Evolutionary conservation across 1,140 invertebrate genomes (phyloP).

Genomic region (Plutomurus gul): DNA sequence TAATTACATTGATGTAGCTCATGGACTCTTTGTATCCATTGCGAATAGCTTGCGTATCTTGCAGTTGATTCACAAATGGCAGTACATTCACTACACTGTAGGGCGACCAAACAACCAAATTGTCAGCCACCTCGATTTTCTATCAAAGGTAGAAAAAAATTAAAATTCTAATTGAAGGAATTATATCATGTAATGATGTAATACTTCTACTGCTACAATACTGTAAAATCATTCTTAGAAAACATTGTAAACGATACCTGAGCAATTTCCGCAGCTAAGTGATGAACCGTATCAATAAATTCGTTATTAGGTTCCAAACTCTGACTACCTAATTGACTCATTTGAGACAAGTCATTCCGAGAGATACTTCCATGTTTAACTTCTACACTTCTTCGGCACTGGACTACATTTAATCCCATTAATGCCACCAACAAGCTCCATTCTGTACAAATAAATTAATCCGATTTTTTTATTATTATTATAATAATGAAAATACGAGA

Average conservation of each 20-base stretch:
- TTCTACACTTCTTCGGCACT: background rate
- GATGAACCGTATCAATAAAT: slow-evolving; percentile 40
- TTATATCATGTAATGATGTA: background rate
- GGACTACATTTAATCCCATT: background rate
- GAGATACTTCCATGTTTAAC: background rate
- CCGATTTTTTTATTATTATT: background rate
- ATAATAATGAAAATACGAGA: no score
- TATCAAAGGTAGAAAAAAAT: background rate
- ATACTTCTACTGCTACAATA: background rate
- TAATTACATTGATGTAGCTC: slow-evolving; percentile 29
- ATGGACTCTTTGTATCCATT: slow-evolving; percentile 29
- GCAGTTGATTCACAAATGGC: slow-evolving; percentile 32
- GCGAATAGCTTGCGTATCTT: slow-evolving; percentile 4
- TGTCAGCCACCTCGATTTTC: slow-evolving; percentile 42
- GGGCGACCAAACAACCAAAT: slow-evolving; percentile 50
- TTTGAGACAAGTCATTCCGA: background rate
- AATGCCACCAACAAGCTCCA: background rate
- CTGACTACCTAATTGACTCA: background rate
- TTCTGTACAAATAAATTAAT: background rate
- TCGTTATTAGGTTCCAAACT: background rate
- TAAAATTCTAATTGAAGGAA: background rate
- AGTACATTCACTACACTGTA: slow-evolving; percentile 51
- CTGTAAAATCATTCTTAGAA: no score
- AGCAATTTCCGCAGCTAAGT: background rate
- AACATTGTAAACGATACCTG: no score